Evolutionary conservation across 2,113 vertebrate genomes (phyloP).

Genomic region (Meriones unguiculatus): DNA sequence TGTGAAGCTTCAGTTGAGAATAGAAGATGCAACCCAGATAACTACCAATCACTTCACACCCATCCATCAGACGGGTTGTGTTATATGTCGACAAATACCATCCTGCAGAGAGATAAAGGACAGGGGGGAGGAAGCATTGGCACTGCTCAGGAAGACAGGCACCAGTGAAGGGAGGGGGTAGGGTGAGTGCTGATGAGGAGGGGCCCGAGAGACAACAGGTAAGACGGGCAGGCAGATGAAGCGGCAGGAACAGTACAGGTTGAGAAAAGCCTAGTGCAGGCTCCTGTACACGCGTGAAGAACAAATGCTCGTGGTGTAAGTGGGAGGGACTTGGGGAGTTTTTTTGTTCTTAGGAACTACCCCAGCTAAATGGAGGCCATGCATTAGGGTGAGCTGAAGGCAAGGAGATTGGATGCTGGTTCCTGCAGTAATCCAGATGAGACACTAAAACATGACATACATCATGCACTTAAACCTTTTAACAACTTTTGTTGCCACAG

Average conservation of each 20-base stretch:
- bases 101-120: not conserved
- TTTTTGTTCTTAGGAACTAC: not conserved
- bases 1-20: not conserved
- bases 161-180: accelerated
- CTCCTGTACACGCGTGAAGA: not conserved
- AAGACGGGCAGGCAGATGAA: not conserved
- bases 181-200: no score
- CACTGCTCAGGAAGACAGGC: not conserved
- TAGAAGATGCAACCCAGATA: not conserved
- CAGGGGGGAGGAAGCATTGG: not conserved
- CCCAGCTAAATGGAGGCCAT: not conserved
- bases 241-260: no score
- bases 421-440: not conserved
- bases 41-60: not conserved
- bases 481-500: not conserved
- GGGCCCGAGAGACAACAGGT: accelerated
- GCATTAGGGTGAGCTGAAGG: no score
- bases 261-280: accelerated
- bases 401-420: not conserved
- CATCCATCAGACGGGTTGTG: not conserved
- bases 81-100: not conserved
- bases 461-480: not conserved
- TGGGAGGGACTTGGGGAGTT: not conserved
- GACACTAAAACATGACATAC: accelerated
- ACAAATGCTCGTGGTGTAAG: accelerated